Evolutionary conservation across 2,888 invertebrate genomes (phyloP).

Genomic region (Drosophila cognata): DNA sequence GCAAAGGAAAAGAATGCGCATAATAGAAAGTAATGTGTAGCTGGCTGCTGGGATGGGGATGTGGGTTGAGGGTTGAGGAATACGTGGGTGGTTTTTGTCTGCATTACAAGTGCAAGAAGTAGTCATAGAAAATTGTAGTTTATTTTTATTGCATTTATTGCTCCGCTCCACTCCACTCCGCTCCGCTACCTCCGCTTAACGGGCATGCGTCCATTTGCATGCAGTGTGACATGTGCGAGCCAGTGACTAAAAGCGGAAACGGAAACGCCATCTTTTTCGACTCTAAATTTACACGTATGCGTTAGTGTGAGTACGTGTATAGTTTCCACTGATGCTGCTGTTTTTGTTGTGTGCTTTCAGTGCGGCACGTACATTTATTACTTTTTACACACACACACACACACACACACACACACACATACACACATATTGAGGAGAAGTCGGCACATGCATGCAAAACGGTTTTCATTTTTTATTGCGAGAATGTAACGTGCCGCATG

Average conservation of each 20-base stretch:
- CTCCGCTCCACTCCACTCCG: slow-evolving; percentile 20
- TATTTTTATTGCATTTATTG: slow-evolving; percentile 77
- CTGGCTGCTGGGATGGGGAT: slow-evolving; percentile 8
- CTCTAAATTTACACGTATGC: slow-evolving; percentile 74
- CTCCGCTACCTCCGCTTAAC: background rate
- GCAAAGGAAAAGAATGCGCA: slow-evolving; percentile 63
- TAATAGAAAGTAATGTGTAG: slow-evolving; percentile 67
- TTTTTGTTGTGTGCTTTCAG: slow-evolving; percentile 61
- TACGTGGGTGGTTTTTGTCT: slow-evolving; percentile 7
- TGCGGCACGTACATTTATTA: slow-evolving; percentile 82
- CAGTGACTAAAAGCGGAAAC: slow-evolving; percentile 50
- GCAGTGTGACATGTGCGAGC: slow-evolving; percentile 65
- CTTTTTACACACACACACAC: slow-evolving; percentile 60
- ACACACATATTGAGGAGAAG: slow-evolving; percentile 21
- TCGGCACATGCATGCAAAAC: slow-evolving; percentile 75
- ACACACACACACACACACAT: background rate
- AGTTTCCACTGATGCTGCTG: slow-evolving; percentile 41
- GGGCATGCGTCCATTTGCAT: slow-evolving; percentile 65
- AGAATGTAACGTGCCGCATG: slow-evolving; percentile 79
- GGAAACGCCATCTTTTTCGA: slow-evolving; percentile 63
- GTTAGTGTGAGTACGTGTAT: slow-evolving; percentile 36
- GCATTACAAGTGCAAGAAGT: slow-evolving; percentile 48
- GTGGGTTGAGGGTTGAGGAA: background rate
- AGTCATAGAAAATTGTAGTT: slow-evolving; percentile 72
- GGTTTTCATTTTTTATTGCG: slow-evolving; percentile 79